Conservation (phyloP, 53 echinoderm and acorn worm species). For the Henricia sp. region DNA sequence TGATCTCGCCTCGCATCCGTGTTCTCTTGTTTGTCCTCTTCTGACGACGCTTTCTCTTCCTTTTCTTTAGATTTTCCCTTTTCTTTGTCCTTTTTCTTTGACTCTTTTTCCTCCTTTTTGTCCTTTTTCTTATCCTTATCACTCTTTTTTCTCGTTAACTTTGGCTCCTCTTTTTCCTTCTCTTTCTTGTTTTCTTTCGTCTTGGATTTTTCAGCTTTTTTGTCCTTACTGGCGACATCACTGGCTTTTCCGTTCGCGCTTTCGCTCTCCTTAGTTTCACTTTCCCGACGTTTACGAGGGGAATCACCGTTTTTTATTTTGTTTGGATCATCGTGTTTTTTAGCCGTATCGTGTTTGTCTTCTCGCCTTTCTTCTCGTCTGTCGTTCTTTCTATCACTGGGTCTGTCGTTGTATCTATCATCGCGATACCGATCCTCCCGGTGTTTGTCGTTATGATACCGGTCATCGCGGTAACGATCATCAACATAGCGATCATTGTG, state of each 20-base stretch:
- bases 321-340: conserved; percentile 46
- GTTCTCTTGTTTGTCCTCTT: conserved; percentile 31
- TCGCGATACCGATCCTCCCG: conserved; percentile 41
- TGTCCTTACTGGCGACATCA: conserved; percentile 44
- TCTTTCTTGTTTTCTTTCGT: conserved; percentile 25
- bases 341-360: conserved; percentile 26
- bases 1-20: conserved; percentile 41
- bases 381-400: conserved; percentile 38
- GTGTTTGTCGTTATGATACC: conserved; percentile 33
- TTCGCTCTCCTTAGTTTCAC: conserved; percentile 35
- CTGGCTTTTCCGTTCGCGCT: conserved; percentile 27
- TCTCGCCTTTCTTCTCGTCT: conserved; percentile 46
- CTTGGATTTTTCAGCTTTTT: conserved; percentile 34
- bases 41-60: conserved; percentile 38
- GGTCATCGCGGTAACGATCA: conserved; percentile 35
- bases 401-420: conserved; percentile 21
- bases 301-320: conserved; percentile 35
- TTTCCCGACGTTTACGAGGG: conserved; percentile 37
- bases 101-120: conserved; percentile 40
- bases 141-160: conserved; percentile 41
- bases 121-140: conserved; percentile 56
- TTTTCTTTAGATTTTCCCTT: conserved; percentile 9
- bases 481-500: conserved; percentile 51
- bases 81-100: conserved; percentile 25
- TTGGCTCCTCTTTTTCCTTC: conserved; percentile 25